phyloP scores from a whole-genome alignment of 2,797 vertebrate species.

The Diglossa cyanea region DNA sequence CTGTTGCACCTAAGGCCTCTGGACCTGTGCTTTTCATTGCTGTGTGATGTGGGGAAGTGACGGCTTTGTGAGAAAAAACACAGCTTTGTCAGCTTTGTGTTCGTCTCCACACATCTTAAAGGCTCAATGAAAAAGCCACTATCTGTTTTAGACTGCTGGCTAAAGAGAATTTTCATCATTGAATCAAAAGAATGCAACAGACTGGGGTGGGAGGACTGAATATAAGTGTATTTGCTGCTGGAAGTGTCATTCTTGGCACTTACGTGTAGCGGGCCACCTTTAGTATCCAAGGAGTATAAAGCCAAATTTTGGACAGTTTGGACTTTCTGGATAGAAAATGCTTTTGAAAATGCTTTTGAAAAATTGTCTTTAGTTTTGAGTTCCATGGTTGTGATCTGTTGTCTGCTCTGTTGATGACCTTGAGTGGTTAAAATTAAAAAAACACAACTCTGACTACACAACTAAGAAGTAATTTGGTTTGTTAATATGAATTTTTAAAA shows the following conservation, averaged over 20 bases:
- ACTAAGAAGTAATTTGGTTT: conserved; percentile 48
- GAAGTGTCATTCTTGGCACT: neutral
- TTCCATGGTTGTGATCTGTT: neutral
- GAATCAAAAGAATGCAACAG: neutral
- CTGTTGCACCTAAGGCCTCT: neutral
- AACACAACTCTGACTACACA: conserved; percentile 75
- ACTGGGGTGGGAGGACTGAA: neutral
- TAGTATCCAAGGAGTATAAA: neutral
- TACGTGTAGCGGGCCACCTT: rapidly evolving
- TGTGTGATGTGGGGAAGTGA: neutral
- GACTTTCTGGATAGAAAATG: neutral
- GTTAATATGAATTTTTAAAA: neutral
- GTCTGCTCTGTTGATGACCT: neutral
- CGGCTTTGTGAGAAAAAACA: neutral
- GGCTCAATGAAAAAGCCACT: neutral
- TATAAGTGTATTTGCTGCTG: neutral
- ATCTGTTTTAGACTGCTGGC: neutral
- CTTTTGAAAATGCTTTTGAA: neutral
- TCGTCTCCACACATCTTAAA: neutral
- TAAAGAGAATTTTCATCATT: neutral
- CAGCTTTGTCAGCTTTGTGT: neutral
- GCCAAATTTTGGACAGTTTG: neutral
- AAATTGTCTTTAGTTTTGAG: neutral
- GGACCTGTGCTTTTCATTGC: neutral
- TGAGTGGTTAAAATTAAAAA: conserved; percentile 63